These are phyloP conservation scores for Cervus canadensis DNA, from an alignment of 2,113 vertebrate genomes.

Conservation along the genomic window DNA sequence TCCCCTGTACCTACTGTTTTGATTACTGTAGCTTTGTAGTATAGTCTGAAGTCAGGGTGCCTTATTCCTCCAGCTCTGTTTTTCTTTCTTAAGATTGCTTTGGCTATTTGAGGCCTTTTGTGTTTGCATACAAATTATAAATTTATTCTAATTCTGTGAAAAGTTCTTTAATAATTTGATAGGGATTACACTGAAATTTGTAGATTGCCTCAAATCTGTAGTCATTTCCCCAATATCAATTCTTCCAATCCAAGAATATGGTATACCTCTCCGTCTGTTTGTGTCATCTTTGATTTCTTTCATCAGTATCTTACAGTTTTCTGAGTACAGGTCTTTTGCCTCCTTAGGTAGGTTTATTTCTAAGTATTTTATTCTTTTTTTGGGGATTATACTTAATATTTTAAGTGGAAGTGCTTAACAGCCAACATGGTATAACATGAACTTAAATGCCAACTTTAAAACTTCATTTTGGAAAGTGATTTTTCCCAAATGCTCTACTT, in stretches of 20 bases:
- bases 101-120: neutral
- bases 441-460: neutral
- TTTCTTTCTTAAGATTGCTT: neutral
- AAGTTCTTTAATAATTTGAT: neutral
- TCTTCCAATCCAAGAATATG: neutral
- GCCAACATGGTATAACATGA: neutral
- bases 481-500: slow-evolving; percentile 53
- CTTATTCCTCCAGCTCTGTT: neutral
- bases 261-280: neutral
- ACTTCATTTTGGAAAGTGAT: slow-evolving; percentile 38
- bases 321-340: neutral
- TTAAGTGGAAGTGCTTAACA: slow-evolving; percentile 1
- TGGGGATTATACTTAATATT: neutral
- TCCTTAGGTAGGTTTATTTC: neutral
- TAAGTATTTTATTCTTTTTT: neutral
- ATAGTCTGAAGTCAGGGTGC: neutral
- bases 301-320: neutral
- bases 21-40: neutral
- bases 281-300: neutral
- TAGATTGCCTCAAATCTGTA: neutral
- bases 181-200: neutral
- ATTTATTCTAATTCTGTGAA: neutral
- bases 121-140: neutral
- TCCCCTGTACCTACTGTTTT: neutral
- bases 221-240: neutral